Evolutionary conservation across 53 echinoderm and acorn worm genomes (phyloP).

Genomic region (Holothuria leucospilota): DNA sequence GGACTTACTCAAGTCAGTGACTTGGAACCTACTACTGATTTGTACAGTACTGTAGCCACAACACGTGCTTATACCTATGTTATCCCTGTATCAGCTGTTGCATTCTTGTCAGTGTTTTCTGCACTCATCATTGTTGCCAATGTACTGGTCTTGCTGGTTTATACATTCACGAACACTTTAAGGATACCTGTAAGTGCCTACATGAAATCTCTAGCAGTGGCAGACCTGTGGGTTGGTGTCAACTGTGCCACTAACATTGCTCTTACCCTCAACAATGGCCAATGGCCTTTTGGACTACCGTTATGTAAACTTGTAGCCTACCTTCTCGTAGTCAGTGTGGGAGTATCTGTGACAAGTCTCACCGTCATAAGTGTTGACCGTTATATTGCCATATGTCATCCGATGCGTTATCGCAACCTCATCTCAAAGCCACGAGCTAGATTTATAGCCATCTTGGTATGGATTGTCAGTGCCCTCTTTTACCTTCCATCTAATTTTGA

Average conservation of each 20-base stretch:
- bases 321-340: slow-evolving; percentile 62
- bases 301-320: slow-evolving; percentile 60
- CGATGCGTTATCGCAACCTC: slow-evolving; percentile 63
- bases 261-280: slow-evolving; percentile 53
- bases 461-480: slow-evolving; percentile 38
- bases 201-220: slow-evolving; percentile 77
- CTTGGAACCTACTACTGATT: neutral
- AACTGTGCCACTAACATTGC: slow-evolving; percentile 67
- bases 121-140: slow-evolving; percentile 67
- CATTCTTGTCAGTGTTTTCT: slow-evolving; percentile 50
- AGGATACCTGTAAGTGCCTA: slow-evolving; percentile 70
- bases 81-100: slow-evolving; percentile 28
- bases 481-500: slow-evolving; percentile 69
- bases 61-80: slow-evolving; percentile 1
- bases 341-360: slow-evolving; percentile 69
- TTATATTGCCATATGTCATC: slow-evolving; percentile 76
- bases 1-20: too few relatives aligned
- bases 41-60: neutral
- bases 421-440: slow-evolving; percentile 40
- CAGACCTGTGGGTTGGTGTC: slow-evolving; percentile 80
- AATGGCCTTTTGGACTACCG: slow-evolving; percentile 62
- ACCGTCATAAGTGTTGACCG: slow-evolving; percentile 77
- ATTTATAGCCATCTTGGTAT: slow-evolving; percentile 37
- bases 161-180: slow-evolving; percentile 54
- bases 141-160: slow-evolving; percentile 62